These are phyloP conservation scores for Anser brachyrhynchus DNA, from an alignment of 2,113 vertebrate species.

Conservation along the genomic window DNA sequence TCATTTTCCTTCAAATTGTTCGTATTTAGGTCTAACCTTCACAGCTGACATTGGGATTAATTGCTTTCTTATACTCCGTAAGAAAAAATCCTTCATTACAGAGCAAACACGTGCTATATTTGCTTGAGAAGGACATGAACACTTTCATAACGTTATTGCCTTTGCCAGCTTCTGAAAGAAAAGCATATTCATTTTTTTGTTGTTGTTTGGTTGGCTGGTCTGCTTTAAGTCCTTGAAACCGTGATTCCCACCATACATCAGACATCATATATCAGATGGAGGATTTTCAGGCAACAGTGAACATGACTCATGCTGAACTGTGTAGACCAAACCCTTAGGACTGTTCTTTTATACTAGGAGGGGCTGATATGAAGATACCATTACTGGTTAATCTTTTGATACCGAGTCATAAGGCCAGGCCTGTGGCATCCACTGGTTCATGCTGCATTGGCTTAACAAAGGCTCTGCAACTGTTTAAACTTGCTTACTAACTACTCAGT, in stretches of 20 bases:
- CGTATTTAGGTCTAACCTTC: background rate
- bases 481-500: background rate
- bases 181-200: background rate
- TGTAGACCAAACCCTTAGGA: background rate
- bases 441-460: background rate
- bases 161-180: background rate
- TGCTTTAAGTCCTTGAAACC: background rate
- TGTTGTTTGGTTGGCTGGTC: background rate
- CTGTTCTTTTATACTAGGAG: background rate
- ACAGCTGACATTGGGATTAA: background rate
- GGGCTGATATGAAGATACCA: background rate
- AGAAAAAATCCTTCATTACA: background rate
- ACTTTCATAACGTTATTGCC: background rate
- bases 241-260: background rate
- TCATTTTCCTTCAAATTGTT: background rate
- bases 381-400: background rate
- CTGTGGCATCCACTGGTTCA: background rate
- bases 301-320: background rate
- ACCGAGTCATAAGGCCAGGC: background rate
- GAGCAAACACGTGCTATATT: fast-evolving
- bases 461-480: background rate
- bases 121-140: background rate
- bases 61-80: background rate
- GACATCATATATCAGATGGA: background rate
- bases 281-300: background rate